These are phyloP conservation scores for Melanostoma mellinum DNA, from an alignment of 2,888 invertebrate species.

Conservation along the genomic window DNA sequence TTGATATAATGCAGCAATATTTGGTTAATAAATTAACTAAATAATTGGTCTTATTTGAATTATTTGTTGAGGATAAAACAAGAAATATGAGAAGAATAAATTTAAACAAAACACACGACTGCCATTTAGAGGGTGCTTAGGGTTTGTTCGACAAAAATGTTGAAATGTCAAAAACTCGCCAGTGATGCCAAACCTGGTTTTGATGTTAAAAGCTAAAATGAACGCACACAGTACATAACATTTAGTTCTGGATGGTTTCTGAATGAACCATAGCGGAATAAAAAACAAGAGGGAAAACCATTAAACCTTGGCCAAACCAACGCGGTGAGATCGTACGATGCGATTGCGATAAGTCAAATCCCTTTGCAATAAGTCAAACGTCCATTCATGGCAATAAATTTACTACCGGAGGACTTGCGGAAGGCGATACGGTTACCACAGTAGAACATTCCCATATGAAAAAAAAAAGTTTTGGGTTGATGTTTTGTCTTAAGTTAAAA, in stretches of 20 bases:
- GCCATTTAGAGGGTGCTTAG: constrained; percentile 71
- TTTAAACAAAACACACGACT: constrained; percentile 75
- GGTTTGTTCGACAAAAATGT: constrained; percentile 53
- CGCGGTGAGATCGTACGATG: no score
- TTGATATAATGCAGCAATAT: constrained; percentile 28
- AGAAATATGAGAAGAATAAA: constrained; percentile 60
- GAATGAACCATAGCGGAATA: no score
- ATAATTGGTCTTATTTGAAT: constrained; percentile 13
- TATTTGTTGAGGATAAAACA: constrained; percentile 42
- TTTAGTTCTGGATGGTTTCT: neutral
- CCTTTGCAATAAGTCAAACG: no score
- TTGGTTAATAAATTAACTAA: neutral
- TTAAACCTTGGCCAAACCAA: no score
- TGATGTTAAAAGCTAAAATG: neutral
- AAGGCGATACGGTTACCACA: no score
- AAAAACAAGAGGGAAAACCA: no score
- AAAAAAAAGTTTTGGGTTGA: no score
- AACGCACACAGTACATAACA: constrained; percentile 8
- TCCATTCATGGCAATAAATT: no score
- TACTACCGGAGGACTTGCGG: no score
- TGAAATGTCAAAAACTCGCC: constrained; percentile 41
- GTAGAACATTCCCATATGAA: no score
- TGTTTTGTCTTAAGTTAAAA: no score
- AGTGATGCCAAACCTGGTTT: constrained; percentile 3
- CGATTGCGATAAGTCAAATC: no score